These are phyloP conservation scores for Coryphaenoides rupestris DNA, from an alignment of 2,113 vertebrate genomes.

Conservation along the genomic window DNA sequence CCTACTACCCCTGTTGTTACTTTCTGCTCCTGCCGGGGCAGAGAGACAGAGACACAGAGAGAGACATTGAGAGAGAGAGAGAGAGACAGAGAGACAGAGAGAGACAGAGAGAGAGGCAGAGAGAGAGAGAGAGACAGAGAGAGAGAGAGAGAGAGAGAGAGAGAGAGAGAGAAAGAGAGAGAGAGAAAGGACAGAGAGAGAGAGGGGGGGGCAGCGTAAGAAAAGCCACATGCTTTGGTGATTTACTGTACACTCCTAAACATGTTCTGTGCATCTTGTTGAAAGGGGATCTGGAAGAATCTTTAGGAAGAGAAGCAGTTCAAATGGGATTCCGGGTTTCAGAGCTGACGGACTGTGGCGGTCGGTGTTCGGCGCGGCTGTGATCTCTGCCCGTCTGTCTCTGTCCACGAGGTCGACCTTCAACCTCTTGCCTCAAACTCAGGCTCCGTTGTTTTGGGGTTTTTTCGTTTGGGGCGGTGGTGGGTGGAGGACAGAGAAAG, in stretches of 20 bases:
- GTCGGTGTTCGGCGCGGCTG: constrained; percentile 15
- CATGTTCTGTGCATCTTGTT: neutral
- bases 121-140: too few relatives aligned
- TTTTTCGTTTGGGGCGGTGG: neutral
- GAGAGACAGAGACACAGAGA: constrained; percentile 16
- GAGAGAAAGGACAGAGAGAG: too few relatives aligned
- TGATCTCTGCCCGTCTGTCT: constrained; percentile 10
- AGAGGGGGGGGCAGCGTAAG: too few relatives aligned
- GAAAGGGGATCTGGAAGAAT: neutral
- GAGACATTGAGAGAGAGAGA: too few relatives aligned
- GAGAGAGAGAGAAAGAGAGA: too few relatives aligned
- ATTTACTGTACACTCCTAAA: neutral
- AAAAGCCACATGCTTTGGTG: constrained; percentile 19
- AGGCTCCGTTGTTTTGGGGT: neutral
- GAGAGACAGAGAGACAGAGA: too few relatives aligned
- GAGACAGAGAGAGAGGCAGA: too few relatives aligned
- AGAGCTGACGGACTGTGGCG: neutral
- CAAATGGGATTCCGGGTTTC: neutral
- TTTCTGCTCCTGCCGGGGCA: neutral
- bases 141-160: too few relatives aligned
- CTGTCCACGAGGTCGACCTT: neutral
- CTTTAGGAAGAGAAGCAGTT: too few relatives aligned
- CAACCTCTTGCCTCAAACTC: neutral
- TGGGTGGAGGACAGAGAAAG: neutral
- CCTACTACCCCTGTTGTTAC: constrained; percentile 18